phyloP scores from a whole-genome alignment of 2,888 invertebrate genomes.

The Notodonta ziczac region DNA sequence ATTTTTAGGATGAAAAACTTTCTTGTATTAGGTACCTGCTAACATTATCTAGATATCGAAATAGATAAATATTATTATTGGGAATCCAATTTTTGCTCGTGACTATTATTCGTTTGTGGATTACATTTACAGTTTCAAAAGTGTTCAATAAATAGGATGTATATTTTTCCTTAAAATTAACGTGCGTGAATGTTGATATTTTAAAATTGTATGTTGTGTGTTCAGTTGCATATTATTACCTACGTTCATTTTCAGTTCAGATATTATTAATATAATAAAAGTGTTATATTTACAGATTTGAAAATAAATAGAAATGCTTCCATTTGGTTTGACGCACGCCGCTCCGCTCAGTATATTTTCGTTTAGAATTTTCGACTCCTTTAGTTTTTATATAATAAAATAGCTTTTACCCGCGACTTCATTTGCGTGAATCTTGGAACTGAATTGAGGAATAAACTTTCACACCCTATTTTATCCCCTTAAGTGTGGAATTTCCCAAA shows the following conservation, averaged over 20 bases:
- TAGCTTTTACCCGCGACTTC: too few relatives aligned
- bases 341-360: neutral
- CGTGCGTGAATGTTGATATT: neutral
- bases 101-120: too few relatives aligned
- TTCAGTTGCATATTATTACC: neutral
- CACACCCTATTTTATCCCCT: too few relatives aligned
- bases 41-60: too few relatives aligned
- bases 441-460: too few relatives aligned
- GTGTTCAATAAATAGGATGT: too few relatives aligned
- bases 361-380: neutral
- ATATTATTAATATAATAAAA: neutral
- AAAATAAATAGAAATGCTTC: neutral
- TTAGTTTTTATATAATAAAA: too few relatives aligned
- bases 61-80: too few relatives aligned
- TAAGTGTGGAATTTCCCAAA: too few relatives aligned
- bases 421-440: too few relatives aligned
- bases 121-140: too few relatives aligned
- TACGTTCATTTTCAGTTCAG: neutral
- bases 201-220: neutral
- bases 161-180: neutral
- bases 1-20: conserved; percentile 10
- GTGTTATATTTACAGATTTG: neutral
- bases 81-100: too few relatives aligned
- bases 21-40: neutral
- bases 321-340: neutral